Percentiles rank a stretch among this genome's conserved stretches.
Conservation (phyloP, 2,888 invertebrate genomes). For the Frankliniella fusca region DNA sequence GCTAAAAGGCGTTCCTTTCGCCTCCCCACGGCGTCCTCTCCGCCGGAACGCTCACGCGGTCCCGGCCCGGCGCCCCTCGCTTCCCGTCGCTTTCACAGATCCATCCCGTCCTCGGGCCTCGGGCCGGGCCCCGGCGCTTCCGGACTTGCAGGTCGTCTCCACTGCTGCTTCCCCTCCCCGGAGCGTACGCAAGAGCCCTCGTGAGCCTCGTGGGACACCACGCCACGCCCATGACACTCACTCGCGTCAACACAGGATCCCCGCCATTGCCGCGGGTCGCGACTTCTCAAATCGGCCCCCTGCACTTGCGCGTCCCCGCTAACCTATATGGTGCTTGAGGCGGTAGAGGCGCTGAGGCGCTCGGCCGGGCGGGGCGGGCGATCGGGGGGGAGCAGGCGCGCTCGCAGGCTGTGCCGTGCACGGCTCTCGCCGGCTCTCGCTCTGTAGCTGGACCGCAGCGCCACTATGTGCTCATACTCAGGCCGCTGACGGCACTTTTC, state of each 20-base stretch:
- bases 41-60: too few relatives aligned
- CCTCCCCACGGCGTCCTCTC: too few relatives aligned
- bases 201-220: not conserved
- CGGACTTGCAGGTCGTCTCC: not conserved
- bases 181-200: too few relatives aligned
- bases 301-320: too few relatives aligned
- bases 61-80: not conserved
- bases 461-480: too few relatives aligned
- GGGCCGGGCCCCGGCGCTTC: not conserved
- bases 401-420: not conserved
- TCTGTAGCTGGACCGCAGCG: too few relatives aligned
- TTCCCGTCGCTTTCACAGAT: constrained; percentile 1
- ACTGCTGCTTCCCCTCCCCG: too few relatives aligned
- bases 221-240: not conserved
- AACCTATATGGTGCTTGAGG: too few relatives aligned
- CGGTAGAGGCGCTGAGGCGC: not conserved
- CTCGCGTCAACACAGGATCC: not conserved
- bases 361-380: not conserved
- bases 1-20: too few relatives aligned
- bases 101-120: not conserved
- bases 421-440: not conserved
- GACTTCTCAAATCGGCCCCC: not conserved
- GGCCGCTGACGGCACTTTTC: too few relatives aligned
- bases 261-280: not conserved
- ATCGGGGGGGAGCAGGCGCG: not conserved